Conservation (phyloP, 2,797 vertebrate species). For the Agapornis canus region DNA sequence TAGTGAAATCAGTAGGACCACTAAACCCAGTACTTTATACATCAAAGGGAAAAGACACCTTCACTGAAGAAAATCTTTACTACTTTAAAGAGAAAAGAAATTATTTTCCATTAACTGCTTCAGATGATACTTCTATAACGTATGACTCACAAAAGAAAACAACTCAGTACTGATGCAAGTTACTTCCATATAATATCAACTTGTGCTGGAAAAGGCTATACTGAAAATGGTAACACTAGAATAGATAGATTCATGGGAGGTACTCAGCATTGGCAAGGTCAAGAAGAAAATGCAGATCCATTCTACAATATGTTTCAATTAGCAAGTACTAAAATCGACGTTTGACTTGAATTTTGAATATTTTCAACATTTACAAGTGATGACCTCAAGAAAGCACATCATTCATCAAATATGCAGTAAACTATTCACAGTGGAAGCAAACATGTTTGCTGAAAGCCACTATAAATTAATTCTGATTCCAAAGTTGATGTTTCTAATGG, state of each 20-base stretch:
- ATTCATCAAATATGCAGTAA: background rate
- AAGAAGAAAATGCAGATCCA: background rate
- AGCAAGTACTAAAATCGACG: background rate
- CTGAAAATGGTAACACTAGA: background rate
- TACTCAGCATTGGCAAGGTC: background rate
- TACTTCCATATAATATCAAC: background rate
- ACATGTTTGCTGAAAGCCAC: background rate
- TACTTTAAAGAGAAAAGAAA: background rate
- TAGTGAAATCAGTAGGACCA: background rate
- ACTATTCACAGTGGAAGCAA: background rate
- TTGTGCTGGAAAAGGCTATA: background rate
- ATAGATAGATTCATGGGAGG: background rate
- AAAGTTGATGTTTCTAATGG: background rate
- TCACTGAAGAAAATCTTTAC: background rate
- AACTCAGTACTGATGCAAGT: background rate
- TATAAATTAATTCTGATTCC: background rate
- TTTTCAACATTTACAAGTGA: background rate
- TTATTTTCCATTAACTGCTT: background rate
- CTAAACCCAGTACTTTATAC: background rate
- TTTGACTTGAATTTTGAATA: background rate
- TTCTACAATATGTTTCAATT: background rate
- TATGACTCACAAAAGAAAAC: background rate
- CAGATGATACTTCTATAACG: background rate
- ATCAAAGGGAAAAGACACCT: background rate
- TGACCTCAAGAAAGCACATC: background rate